Conservation (phyloP, 30 jellyfish, hydroid and myxozoan species). For the Hydractinia echinata region DNA sequence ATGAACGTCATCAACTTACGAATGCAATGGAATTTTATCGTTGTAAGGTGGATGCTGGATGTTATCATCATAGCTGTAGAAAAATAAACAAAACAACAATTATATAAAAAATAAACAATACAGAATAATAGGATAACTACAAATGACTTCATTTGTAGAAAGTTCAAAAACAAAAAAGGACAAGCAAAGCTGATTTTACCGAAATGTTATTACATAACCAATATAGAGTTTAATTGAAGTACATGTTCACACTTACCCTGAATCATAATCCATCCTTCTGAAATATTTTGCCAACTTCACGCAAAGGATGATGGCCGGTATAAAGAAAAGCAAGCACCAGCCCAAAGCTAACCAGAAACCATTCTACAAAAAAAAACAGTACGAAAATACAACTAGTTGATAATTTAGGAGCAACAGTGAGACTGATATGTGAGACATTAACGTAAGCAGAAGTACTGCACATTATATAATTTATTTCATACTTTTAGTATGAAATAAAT, state of each 20-base stretch:
- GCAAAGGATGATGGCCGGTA: constrained; percentile 66
- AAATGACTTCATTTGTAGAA: too few species aligned
- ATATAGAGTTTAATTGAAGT: too few species aligned
- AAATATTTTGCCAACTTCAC: constrained; percentile 81
- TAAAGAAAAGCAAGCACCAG: constrained; percentile 89
- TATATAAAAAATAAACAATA: neutral
- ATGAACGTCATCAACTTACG: neutral
- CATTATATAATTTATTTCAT: too few species aligned
- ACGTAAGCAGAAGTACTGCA: too few species aligned
- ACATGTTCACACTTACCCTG: constrained; percentile 30
- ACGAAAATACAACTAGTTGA: too few species aligned
- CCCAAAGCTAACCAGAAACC: constrained; percentile 97
- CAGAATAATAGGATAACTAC: neutral
- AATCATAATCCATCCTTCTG: constrained; percentile 60
- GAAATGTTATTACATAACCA: too few species aligned
- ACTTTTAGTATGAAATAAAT: too few species aligned
- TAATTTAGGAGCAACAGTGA: too few species aligned
- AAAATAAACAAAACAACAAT: neutral
- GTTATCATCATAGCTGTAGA: neutral
- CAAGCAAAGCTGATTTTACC: too few species aligned
- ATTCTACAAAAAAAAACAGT: constrained; percentile 50
- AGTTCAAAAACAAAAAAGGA: too few species aligned
- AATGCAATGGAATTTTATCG: constrained; percentile 4
- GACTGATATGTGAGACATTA: too few species aligned
- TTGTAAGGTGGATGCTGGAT: constrained; percentile 8